Percentiles rank a stretch among this genome's conserved stretches.
Evolutionary conservation across 2,797 vertebrate species (phyloP).

Genomic region (Pseudopleuronectes americanus): DNA sequence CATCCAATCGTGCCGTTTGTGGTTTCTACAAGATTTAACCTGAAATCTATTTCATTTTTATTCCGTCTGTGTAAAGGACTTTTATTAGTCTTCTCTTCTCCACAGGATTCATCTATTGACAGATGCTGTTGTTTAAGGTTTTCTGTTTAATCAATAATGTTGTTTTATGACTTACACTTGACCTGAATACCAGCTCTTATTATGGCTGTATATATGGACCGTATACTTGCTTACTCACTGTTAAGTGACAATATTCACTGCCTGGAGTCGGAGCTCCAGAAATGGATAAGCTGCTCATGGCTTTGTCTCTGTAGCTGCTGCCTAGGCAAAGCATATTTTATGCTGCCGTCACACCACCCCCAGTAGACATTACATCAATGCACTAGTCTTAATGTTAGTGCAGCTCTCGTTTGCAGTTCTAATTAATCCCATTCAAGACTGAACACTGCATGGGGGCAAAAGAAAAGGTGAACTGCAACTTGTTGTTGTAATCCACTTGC

Average conservation of each 20-base stretch:
- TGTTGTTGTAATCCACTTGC: background rate
- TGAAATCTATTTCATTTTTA: too few relatives aligned
- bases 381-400: background rate
- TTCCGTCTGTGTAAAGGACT: too few relatives aligned
- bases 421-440: background rate
- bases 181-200: background rate
- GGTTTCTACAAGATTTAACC: too few relatives aligned
- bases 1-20: too few relatives aligned
- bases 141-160: background rate
- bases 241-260: background rate
- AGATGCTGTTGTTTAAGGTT: background rate
- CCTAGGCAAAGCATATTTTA: background rate
- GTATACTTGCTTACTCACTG: background rate
- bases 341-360: background rate
- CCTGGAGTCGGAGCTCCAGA: background rate
- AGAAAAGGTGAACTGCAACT: background rate
- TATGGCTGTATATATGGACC: background rate
- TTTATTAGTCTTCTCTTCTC: too few relatives aligned
- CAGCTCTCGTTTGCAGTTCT: background rate
- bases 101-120: too few relatives aligned
- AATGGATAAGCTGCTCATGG: background rate
- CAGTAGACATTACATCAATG: background rate
- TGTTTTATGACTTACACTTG: background rate
- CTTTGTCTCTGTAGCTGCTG: conserved; percentile 1
- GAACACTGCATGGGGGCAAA: background rate